A percentile compares a stretch with the other conserved stretches of the same genome.
phyloP scores from a whole-genome alignment of 35 echinoderm and acorn worm genomes.

The Amphiura filiformis region DNA sequence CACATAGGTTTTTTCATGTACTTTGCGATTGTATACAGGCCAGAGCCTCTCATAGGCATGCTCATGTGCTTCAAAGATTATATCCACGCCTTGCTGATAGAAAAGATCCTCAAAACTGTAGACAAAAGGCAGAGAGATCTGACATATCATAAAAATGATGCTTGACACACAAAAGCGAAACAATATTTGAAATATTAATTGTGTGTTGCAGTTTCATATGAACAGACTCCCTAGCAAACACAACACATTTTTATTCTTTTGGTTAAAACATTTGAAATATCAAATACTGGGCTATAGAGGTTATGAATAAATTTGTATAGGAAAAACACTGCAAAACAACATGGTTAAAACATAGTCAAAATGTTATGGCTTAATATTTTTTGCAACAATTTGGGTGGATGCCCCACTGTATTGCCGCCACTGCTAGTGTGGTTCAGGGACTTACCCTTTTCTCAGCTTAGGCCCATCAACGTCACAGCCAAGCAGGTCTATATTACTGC shows the following conservation, averaged over 20 bases:
- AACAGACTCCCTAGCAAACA: not conserved
- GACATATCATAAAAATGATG: not conserved
- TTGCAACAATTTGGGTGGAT: no score
- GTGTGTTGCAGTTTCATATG: not conserved
- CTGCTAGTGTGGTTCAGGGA: no score
- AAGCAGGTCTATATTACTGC: conserved; percentile 72
- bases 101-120: conserved; percentile 79
- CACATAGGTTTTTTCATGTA: conserved; percentile 43
- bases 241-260: not conserved
- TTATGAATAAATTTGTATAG: no score
- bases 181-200: not conserved
- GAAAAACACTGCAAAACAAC: no score
- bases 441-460: conserved; percentile 57
- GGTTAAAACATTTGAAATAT: not conserved
- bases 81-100: conserved; percentile 60
- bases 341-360: no score
- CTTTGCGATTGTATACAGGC: conserved; percentile 63
- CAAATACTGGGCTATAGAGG: no score
- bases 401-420: no score
- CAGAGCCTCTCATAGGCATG: conserved; percentile 89
- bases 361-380: no score
- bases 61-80: conserved; percentile 83
- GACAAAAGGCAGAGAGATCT: not conserved
- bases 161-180: not conserved
- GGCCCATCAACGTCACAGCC: conserved; percentile 53